Evolutionary conservation across 2,113 vertebrate species (phyloP).

Genomic region (Nymphicus hollandicus): DNA sequence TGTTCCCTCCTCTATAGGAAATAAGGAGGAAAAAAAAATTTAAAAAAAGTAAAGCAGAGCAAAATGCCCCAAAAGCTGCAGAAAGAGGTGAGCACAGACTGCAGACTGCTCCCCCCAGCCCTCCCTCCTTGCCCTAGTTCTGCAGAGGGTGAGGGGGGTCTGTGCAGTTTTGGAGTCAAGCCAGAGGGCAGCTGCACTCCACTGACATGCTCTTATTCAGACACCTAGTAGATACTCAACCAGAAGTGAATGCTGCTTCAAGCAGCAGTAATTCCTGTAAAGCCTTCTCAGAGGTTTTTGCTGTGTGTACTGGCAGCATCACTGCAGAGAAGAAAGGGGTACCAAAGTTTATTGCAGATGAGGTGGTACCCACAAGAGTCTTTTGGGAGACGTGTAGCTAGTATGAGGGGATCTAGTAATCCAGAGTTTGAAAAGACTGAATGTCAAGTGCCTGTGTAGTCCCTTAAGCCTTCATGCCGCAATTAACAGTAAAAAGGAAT

Average conservation of each 20-base stretch:
- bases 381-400: neutral
- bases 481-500: neutral
- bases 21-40: neutral
- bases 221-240: neutral
- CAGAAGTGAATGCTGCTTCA: conserved; percentile 30
- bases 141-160: neutral
- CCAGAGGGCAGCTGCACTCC: neutral
- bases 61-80: conserved; percentile 65
- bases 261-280: conserved; percentile 18
- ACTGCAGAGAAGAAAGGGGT: conserved; percentile 3
- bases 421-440: neutral
- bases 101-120: neutral
- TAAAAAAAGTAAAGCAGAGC: conserved; percentile 3
- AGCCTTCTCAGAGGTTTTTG: conserved; percentile 12
- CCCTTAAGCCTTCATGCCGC: neutral
- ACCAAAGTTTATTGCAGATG: neutral
- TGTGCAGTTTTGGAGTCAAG: neutral
- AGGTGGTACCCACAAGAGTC: neutral
- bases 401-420: neutral
- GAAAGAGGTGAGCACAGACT: conserved; percentile 41
- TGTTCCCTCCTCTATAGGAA: conserved; percentile 19
- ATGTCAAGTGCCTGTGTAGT: neutral
- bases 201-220: neutral
- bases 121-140: neutral
- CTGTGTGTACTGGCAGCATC: neutral